These are phyloP conservation scores for Neodontobutis hainanensis DNA, from an alignment of 2,113 vertebrate species.

Conservation along the genomic window DNA sequence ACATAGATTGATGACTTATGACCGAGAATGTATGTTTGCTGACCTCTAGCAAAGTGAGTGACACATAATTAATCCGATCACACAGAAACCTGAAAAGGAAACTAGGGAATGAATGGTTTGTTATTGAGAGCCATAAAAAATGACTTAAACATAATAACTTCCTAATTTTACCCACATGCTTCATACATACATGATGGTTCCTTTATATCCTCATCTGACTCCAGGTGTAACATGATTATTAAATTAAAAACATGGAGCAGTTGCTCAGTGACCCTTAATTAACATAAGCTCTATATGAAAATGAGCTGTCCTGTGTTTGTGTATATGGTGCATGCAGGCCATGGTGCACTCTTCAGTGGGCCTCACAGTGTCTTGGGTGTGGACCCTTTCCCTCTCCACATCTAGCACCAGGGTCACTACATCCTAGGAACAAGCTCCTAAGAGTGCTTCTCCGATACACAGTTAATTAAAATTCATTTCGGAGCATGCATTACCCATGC, in stretches of 20 bases:
- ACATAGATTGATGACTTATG: slow-evolving; percentile 85
- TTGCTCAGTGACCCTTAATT: slow-evolving; percentile 40
- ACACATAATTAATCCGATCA: slow-evolving; percentile 84
- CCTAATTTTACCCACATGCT: slow-evolving; percentile 4
- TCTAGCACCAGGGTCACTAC: slow-evolving; percentile 64
- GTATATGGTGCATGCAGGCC: slow-evolving; percentile 29
- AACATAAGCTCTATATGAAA: slow-evolving; percentile 35
- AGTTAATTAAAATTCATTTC: slow-evolving; percentile 83
- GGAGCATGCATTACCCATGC: slow-evolving; percentile 79
- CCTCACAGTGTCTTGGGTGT: slow-evolving; percentile 51
- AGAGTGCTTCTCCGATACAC: slow-evolving; percentile 68
- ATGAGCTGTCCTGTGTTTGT: slow-evolving; percentile 38
- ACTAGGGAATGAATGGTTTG: slow-evolving; percentile 50
- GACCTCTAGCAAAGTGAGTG: slow-evolving; percentile 82
- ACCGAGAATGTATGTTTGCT: slow-evolving; percentile 81
- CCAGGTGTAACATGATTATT: slow-evolving; percentile 22
- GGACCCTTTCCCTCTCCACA: slow-evolving; percentile 54
- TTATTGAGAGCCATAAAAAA: slow-evolving; percentile 41
- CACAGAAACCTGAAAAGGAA: slow-evolving; percentile 70
- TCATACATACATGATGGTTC: slow-evolving; percentile 9
- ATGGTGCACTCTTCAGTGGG: slow-evolving; percentile 34
- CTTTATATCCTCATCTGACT: slow-evolving; percentile 11
- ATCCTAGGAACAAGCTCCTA: slow-evolving; percentile 67
- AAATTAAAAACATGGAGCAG: slow-evolving; percentile 28
- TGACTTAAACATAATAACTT: too few relatives aligned